Evolutionary conservation across 2,113 vertebrate species (phyloP).

Genomic region (Camelus bactrianus): DNA sequence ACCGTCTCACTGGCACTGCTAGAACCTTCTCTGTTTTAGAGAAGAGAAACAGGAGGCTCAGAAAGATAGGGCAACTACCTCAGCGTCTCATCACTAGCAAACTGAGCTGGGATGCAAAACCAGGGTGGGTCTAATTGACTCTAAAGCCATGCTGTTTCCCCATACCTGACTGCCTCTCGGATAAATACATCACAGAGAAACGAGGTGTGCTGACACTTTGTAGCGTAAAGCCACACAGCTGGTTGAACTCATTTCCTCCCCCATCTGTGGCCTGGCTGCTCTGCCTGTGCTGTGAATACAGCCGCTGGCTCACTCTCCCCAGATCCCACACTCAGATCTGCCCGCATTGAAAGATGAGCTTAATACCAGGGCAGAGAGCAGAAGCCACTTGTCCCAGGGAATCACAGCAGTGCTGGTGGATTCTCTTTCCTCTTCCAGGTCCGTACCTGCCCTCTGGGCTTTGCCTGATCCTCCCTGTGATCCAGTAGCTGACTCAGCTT

Average conservation of each 20-base stretch:
- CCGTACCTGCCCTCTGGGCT: background rate
- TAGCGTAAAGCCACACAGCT: background rate
- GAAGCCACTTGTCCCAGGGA: background rate
- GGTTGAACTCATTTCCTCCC: background rate
- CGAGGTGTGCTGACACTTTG: background rate
- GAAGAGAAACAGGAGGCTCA: background rate
- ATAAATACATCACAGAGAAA: background rate
- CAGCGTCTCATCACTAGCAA: background rate
- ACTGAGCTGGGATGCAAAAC: background rate
- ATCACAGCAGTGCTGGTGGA: background rate
- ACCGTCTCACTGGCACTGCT: background rate
- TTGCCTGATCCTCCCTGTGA: background rate
- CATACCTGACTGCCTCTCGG: background rate
- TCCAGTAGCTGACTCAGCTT: background rate
- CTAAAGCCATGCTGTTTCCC: background rate
- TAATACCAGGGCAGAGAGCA: background rate
- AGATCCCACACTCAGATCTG: background rate
- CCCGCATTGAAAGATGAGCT: background rate
- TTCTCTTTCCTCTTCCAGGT: background rate
- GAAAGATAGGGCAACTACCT: background rate
- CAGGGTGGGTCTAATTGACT: background rate
- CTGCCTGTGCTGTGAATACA: background rate
- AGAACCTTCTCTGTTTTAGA: background rate
- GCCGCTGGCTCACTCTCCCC: background rate
- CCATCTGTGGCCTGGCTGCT: background rate